Evolutionary conservation across 2,113 vertebrate genomes (phyloP), one percentile per base, ranked within the genome.

Genomic region (Scolopax mira): DNA sequence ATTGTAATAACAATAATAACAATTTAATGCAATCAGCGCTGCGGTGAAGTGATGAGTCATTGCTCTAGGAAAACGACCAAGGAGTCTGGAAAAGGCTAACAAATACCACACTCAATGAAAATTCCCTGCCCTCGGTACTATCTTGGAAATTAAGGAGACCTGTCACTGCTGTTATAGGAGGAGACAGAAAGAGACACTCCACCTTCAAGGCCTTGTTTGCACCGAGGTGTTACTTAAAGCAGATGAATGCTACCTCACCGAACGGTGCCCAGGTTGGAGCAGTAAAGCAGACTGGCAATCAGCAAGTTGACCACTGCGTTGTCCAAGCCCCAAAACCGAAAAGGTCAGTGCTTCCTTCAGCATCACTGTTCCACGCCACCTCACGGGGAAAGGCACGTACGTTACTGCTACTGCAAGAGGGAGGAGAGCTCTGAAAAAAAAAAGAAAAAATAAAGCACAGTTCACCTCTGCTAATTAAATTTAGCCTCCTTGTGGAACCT

Each of bases 11-110:
- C 39, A 88, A 33, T 62, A 65, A 60, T 22, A 92, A 85, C 55
- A 70, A 54, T 62, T 78, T 60, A 79, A 71, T 58, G 57, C n/a
- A 94, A 93, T 86, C 83, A 87, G 77, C 5, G 2, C 28, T 37
- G 77, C 64, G 71, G 69, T 87, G 73, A 77, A 84, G 18, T 25
- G 72, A 83, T 94, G 90, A 95, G 52, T 94, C 90, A 93, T 15
- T 87, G 73, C 66, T 79, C 79, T 58, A 84, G 33, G 52, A 93
- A 87, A 92, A 87, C 85, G 88, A 94, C 66, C 85, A 79, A 78
- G 72, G 70, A 90, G 88, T 64, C 92, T 89, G 61, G n/a, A 84
- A 93, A 88, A 88, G 66, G 35, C 60, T 89, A 89, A 57, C 54
- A 89, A 95, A 85, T 51, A 33, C 37, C 10, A 6, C 17, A 69